phyloP scores from a whole-genome alignment of 2,113 vertebrate genomes.

The Myanophis thanlyinensis region DNA sequence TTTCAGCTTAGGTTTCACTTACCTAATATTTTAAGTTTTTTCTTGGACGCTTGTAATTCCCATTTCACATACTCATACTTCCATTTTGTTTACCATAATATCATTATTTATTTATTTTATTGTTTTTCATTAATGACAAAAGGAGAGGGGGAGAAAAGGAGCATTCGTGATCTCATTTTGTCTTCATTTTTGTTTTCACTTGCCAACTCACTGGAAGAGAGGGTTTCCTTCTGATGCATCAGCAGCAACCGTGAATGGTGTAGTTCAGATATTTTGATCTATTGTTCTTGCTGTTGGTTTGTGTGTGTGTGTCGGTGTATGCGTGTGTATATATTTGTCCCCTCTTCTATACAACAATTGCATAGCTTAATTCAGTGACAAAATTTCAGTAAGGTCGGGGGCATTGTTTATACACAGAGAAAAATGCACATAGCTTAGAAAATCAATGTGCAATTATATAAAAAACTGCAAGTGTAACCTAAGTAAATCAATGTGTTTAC shows the following conservation, averaged over 20 bases:
- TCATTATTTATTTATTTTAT: too few species aligned
- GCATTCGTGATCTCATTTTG: background rate
- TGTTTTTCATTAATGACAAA: too few species aligned
- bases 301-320: too few species aligned
- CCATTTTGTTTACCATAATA: background rate
- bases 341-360: too few species aligned
- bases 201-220: background rate
- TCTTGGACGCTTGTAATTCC: too few species aligned
- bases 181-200: background rate
- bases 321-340: background rate
- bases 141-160: too few species aligned
- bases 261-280: too few species aligned
- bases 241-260: too few species aligned
- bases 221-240: too few species aligned
- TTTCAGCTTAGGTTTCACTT: too few species aligned
- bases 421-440: constrained; percentile 62
- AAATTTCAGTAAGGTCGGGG: constrained; percentile 43
- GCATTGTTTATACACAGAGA: constrained; percentile 66
- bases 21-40: too few species aligned
- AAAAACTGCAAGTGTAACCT: constrained; percentile 80
- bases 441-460: constrained; percentile 70
- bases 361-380: too few species aligned
- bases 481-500: constrained; percentile 30
- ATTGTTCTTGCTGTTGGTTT: background rate
- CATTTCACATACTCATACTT: background rate